These are phyloP conservation scores for Orchestia grillus DNA, from an alignment of 1,140 invertebrate species.

Conservation along the genomic window DNA sequence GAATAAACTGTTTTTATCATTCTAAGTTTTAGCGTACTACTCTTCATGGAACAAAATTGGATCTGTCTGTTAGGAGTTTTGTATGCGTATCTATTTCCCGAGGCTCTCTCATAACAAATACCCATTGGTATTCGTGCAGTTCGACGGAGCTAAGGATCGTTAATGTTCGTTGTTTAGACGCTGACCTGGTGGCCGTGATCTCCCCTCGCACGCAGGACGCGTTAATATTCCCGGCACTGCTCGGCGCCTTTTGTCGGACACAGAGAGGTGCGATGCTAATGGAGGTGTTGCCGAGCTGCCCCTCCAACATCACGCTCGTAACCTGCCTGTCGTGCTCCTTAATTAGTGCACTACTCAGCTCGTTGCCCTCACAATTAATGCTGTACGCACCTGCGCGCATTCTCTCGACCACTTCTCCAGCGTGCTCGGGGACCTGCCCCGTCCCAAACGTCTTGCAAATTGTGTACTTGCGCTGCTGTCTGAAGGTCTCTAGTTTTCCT, in stretches of 20 bases:
- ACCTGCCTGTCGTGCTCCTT: constrained; percentile 13
- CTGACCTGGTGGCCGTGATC: background rate
- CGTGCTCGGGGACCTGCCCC: background rate
- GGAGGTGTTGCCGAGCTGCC: constrained; percentile 21
- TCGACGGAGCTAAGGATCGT: background rate
- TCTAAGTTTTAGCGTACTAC: background rate
- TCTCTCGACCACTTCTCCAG: background rate
- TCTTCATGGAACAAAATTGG: background rate
- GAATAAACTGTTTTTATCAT: background rate
- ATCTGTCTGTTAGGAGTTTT: background rate
- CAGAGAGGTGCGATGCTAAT: background rate
- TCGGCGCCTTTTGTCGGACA: background rate
- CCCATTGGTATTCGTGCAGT: background rate
- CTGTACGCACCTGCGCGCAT: background rate
- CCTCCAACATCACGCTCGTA: constrained; percentile 28
- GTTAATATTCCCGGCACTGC: background rate
- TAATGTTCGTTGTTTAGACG: background rate
- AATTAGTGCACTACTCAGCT: background rate
- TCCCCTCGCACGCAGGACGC: background rate
- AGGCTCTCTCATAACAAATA: background rate
- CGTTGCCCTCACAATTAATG: constrained; percentile 30
- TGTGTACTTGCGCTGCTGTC: background rate
- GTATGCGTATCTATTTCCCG: background rate
- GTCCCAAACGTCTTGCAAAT: background rate
- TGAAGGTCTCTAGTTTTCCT: background rate